Conservation (phyloP, 2,113 vertebrate genomes). For the Hippoglossus stenolepis region DNA sequence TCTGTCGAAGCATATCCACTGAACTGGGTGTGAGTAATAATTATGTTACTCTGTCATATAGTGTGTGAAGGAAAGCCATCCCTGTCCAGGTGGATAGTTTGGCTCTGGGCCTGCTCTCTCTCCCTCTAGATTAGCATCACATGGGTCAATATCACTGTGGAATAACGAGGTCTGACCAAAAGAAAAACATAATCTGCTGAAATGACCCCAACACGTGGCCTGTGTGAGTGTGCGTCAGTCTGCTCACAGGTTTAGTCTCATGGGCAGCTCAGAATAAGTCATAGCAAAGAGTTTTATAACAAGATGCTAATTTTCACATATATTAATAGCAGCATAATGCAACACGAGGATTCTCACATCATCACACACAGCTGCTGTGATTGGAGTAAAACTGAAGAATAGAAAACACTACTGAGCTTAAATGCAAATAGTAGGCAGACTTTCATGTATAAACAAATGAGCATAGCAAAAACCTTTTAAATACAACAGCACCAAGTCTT, state of each 20-base stretch:
- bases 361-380: not conserved
- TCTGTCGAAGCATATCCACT: too few species aligned
- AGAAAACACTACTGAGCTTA: not conserved
- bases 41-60: too few species aligned
- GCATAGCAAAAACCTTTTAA: not conserved
- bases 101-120: not conserved
- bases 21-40: too few species aligned
- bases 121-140: constrained; percentile 27
- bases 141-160: constrained; percentile 1
- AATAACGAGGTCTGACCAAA: not conserved
- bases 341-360: not conserved
- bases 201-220: constrained; percentile 15
- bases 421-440: too few species aligned
- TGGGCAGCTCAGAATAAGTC: not conserved
- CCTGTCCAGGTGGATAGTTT: too few species aligned
- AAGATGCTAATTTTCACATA: not conserved
- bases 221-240: not conserved
- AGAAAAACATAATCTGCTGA: constrained; percentile 27
- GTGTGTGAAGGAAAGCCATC: too few species aligned
- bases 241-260: not conserved
- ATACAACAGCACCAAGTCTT: not conserved
- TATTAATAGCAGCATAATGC: not conserved
- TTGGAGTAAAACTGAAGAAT: not conserved
- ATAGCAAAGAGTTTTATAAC: not conserved
- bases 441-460: not conserved